Evolutionary conservation across 1,140 invertebrate species (phyloP), one percentile per base, ranked within the genome.

Genomic region (Brachionus plicatilis): DNA sequence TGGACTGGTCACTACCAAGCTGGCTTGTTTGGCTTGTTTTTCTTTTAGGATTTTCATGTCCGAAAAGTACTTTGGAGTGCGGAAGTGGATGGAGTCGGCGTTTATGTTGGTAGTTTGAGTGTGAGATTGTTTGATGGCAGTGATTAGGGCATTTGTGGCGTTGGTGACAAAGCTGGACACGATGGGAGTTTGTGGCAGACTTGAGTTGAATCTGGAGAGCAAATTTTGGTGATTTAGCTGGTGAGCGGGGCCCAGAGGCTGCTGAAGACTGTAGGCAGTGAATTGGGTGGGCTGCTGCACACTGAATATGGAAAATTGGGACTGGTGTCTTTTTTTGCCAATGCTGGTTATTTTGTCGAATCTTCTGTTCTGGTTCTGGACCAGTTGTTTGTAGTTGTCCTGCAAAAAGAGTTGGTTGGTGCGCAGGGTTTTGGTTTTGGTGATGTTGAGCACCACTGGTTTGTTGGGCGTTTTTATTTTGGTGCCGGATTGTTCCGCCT

Each of bases 391-490:
- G 17, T n/a, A 83, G 53, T 93, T 95, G 87, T 97, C 95, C 87
- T 94, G 93, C 43, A 92, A 90, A 88, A 93, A 94, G 6, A 96
- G 88, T 86, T 95, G 94, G 11, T 93, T 93, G 6, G 95, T 96
- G 86, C 93, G 91, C 86, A 83, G 60, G 90, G 95, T 91, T 27
- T 93, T 92, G 41, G 79, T 65, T 47, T 60, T 82, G 1, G 50
- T 65, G 1, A 82, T 82, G 27, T 85, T 56, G 2, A 45, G 47
- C 24, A 85, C 45, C 29, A 72, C 27, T 24, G 72, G 11, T 83
- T 88, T 91, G 85, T 88, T 91, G 88, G 65, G 17, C 0, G 56
- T 43, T 47, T 82, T 86, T 84, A 91, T 88, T 88, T 84, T 94
- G 93, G 27, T 82, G 53, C 3, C 33, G 4, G 68, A 43, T 17